Evolutionary conservation across 1,140 invertebrate genomes (phyloP), one percentile per base, ranked within the genome.

Genomic region (Myzus persicae): DNA sequence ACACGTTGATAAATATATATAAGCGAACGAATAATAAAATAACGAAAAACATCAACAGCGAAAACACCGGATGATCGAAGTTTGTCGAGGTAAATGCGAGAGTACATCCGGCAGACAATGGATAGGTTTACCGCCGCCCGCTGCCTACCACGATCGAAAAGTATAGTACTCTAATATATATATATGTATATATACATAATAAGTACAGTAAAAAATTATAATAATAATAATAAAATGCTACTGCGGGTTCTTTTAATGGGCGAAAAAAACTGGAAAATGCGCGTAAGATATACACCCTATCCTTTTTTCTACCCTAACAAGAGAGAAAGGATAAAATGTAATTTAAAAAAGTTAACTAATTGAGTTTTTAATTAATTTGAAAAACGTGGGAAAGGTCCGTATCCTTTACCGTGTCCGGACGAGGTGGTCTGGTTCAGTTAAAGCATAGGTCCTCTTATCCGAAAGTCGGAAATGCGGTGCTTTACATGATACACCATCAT

Each of bases 291-390:
- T 40, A 42, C 31, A 42, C 20, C 31, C 20, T 38, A 24, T 76
- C 14, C 4, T 76, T n/a, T 76, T 76, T 76, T n/a, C n/a, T 2
- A 7, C 36, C 36, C 81, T 0, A 67, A 90, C 24, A 31, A 67
- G 11, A 42, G 40, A 5, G 31, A 54, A 26, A 90, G 26, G 26
- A 84, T n/a, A 82, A 93, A 48, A 84, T 42, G 36, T 85, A 93
- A 93, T 93, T 42, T n/a, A 93, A 93, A 87, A 93, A 85, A 48
- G 81, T 84, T 93, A 42, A 85, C 76, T 93, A 93, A 93, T 93
- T 85, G 81, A 93, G 44, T 93, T 93, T 85, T 93, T 93, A 85
- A 85, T 93, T 93, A 84, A 93, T 85, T 85, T n/a, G 44, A 26
- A 82, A 81, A 76, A 46, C 54, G 11, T n/a, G 54, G 31, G 38